Conservation (phyloP, 2,797 vertebrate genomes). For the Sebastes itinus region DNA sequence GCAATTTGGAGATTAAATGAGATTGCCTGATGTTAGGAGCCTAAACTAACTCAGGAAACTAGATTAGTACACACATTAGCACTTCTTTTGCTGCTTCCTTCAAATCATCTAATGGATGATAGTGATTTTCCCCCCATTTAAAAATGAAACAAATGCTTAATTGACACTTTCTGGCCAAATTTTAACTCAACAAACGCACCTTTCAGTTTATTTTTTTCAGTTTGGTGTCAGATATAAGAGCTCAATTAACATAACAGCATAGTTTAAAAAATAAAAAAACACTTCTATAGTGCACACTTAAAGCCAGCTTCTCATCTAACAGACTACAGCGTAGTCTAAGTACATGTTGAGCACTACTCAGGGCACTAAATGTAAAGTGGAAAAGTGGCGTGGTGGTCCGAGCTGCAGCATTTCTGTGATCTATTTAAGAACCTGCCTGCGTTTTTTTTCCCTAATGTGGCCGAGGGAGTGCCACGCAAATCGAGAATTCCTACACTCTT, state of each 20-base stretch:
- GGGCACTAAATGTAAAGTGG: conserved; percentile 28
- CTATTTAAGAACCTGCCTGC: conserved; percentile 59
- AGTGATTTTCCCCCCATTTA: background rate
- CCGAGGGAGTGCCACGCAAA: conserved; percentile 67
- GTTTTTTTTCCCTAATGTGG: conserved; percentile 61
- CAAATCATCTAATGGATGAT: background rate
- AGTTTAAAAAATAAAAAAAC: background rate
- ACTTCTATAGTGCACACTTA: background rate
- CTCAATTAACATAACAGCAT: background rate
- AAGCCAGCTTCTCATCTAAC: background rate
- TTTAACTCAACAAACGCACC: background rate
- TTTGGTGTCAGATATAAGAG: background rate
- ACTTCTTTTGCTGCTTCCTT: conserved; percentile 1
- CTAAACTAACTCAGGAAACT: background rate
- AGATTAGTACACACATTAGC: background rate
- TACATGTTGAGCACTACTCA: background rate
- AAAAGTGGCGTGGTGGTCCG: conserved; percentile 37
- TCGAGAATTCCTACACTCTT: conserved; percentile 51
- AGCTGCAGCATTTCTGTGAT: conserved; percentile 35
- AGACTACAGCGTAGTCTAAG: background rate
- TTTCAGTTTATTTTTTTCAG: background rate
- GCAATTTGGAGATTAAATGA: conserved; percentile 48
- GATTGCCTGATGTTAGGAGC: background rate
- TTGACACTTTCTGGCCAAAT: background rate
- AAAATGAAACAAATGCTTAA: background rate